These are phyloP conservation scores for Heteromyza rotundicornis DNA, from an alignment of 2,888 invertebrate genomes.

Conservation along the genomic window DNA sequence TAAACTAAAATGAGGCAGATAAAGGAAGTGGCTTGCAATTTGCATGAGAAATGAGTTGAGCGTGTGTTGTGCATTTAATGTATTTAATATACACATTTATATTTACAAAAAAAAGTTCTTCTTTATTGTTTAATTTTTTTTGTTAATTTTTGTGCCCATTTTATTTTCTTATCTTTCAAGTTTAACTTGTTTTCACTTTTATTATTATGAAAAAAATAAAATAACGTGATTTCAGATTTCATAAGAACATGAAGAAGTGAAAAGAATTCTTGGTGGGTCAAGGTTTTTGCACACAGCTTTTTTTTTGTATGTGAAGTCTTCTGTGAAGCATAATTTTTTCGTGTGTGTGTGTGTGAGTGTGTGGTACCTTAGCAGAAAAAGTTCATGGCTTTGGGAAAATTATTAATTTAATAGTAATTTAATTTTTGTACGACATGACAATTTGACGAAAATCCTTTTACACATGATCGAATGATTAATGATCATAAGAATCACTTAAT, in stretches of 20 bases:
- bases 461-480: too few species aligned
- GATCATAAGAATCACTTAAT: too few species aligned
- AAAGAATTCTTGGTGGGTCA: conserved; percentile 15
- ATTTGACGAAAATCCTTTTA: too few species aligned
- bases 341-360: too few species aligned
- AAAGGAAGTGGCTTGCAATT: conserved; percentile 11
- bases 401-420: too few species aligned
- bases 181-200: conserved; percentile 15
- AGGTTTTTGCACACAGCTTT: conserved; percentile 13
- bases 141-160: background rate
- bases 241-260: background rate
- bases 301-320: too few species aligned
- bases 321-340: too few species aligned
- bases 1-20: conserved; percentile 15
- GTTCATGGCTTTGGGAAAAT: too few species aligned
- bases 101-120: too few species aligned
- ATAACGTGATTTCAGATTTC: background rate
- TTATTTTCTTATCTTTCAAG: conserved; percentile 2
- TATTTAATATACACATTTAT: conserved; percentile 6
- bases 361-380: too few species aligned
- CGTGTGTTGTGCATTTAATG: conserved; percentile 5
- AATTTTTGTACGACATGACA: too few species aligned
- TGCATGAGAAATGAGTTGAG: conserved; percentile 14
- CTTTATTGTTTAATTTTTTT: conserved; percentile 7
- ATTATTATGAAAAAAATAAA: background rate